These are phyloP conservation scores for Parnassius smintheus DNA, from an alignment of 2,888 invertebrate genomes.

Conservation along the genomic window DNA sequence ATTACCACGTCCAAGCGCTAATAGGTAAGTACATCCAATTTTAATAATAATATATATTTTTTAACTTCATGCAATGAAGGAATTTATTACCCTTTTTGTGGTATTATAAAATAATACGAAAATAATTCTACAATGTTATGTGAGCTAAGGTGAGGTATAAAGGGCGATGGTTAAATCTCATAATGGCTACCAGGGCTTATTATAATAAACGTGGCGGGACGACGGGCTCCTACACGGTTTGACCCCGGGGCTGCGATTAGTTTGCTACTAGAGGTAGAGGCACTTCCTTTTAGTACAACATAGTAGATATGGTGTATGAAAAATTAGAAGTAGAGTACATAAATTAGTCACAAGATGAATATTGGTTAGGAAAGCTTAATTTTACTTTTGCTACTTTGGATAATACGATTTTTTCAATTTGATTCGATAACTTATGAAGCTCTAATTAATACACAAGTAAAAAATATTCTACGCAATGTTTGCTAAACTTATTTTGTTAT, in stretches of 20 bases:
- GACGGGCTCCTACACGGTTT: conserved; percentile 67
- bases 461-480: no score
- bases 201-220: conserved; percentile 76
- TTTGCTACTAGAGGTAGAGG: conserved; percentile 55
- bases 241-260: conserved; percentile 76
- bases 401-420: no score
- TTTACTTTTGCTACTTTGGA: no score
- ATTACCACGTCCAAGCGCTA: conserved; percentile 77
- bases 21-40: conserved; percentile 64
- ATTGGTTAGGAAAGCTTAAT: no score
- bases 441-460: no score
- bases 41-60: no score
- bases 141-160: conserved; percentile 41
- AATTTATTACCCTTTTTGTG: not conserved
- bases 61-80: no score
- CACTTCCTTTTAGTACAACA: conserved; percentile 54
- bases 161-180: conserved; percentile 65
- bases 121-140: conserved; percentile 50
- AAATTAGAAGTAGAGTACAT: conserved; percentile 9
- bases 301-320: conserved; percentile 34
- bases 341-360: not conserved
- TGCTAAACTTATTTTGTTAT: no score
- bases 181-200: conserved; percentile 67
- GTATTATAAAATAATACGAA: conserved; percentile 42
- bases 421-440: no score